Percentiles rank a stretch among this genome's conserved stretches.
Conservation (phyloP, 1,140 invertebrate genomes). For the Chironomus striatipennis region DNA sequence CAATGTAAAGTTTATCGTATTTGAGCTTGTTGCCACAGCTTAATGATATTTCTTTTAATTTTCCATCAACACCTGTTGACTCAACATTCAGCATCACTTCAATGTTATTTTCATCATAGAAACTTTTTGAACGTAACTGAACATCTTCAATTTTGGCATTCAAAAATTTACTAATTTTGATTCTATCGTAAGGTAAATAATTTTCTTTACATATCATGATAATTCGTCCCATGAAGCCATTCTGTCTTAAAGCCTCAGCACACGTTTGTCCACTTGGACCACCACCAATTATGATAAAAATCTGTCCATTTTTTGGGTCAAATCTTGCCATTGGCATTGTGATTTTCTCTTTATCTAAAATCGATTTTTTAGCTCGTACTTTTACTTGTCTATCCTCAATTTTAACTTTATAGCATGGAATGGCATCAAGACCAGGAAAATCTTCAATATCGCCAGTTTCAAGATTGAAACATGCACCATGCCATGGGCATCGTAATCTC, state of each 20-base stretch:
- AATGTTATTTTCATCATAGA: constrained; percentile 67
- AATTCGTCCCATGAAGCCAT: constrained; percentile 78
- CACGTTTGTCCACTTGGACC: constrained; percentile 76
- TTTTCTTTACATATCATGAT: constrained; percentile 70
- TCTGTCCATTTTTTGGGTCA: constrained; percentile 42
- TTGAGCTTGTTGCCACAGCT: constrained; percentile 54
- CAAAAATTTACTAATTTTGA: constrained; percentile 77
- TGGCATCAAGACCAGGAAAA: constrained; percentile 79
- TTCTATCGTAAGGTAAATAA: constrained; percentile 78
- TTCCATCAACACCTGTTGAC: constrained; percentile 53
- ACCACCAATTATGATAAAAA: constrained; percentile 74
- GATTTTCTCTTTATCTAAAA: constrained; percentile 52
- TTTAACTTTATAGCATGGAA: constrained; percentile 72
- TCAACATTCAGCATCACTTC: constrained; percentile 55
- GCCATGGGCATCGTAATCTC: constrained; percentile 85
- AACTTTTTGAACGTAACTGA: constrained; percentile 55
- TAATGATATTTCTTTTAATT: constrained; percentile 52
- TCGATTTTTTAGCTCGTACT: constrained; percentile 52
- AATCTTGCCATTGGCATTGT: constrained; percentile 50
- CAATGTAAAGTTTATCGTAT: constrained; percentile 70
- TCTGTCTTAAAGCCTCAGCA: constrained; percentile 78
- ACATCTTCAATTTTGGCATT: constrained; percentile 53
- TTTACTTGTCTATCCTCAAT: constrained; percentile 56
- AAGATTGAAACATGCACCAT: constrained; percentile 90
- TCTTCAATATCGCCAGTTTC: constrained; percentile 89